Conservation (phyloP, 1,140 invertebrate species). For the Drosophila nasuta region DNA sequence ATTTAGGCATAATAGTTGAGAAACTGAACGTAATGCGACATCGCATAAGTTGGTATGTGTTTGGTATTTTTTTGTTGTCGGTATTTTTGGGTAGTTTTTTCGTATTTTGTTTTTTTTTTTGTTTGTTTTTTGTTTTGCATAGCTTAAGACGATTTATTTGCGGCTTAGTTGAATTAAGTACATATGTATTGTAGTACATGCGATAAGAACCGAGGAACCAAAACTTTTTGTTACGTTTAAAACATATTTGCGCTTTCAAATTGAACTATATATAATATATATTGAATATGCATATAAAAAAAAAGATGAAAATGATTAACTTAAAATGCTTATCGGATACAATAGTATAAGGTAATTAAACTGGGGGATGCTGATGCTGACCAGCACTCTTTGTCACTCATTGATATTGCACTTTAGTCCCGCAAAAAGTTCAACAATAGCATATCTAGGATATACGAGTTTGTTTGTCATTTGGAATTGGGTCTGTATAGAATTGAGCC, state of each 20-base stretch:
- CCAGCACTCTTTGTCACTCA: background rate
- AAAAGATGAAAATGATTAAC: slow-evolving; percentile 5
- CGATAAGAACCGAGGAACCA: slow-evolving; percentile 52
- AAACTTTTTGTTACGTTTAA: slow-evolving; percentile 43
- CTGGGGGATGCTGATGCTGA: no score
- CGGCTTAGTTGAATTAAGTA: slow-evolving; percentile 19
- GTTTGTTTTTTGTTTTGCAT: background rate
- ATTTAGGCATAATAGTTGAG: slow-evolving; percentile 30
- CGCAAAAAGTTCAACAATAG: slow-evolving; percentile 2
- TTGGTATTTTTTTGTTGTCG: background rate
- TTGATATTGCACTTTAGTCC: slow-evolving; percentile 56
- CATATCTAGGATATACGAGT: slow-evolving; percentile 34
- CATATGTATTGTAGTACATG: slow-evolving; percentile 29
- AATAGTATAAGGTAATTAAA: background rate
- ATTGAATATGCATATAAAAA: background rate
- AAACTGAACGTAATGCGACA: slow-evolving; percentile 31
- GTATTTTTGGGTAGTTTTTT: slow-evolving; percentile 14
- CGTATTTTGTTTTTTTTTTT: background rate
- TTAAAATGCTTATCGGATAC: background rate
- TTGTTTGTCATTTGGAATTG: slow-evolving; percentile 1
- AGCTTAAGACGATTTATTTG: slow-evolving; percentile 26
- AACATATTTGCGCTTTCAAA: slow-evolving; percentile 48
- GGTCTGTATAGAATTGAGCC: background rate
- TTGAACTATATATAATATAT: slow-evolving; percentile 38
- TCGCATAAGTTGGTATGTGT: slow-evolving; percentile 2